phyloP scores from a whole-genome alignment of 2,888 invertebrate species.

The Ormia ochracea region DNA sequence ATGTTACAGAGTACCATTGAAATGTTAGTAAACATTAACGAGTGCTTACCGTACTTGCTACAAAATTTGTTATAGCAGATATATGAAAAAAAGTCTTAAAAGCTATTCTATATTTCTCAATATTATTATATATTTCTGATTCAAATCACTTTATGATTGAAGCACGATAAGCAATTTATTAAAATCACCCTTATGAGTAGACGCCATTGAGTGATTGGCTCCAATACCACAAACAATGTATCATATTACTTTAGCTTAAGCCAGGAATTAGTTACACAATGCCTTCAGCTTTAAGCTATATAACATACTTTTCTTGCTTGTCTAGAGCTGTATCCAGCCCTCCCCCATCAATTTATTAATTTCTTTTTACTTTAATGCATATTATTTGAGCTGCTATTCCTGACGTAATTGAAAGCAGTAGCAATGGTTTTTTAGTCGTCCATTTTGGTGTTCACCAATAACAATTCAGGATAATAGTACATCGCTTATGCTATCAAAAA shows the following conservation, averaged over 20 bases:
- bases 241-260: conserved; percentile 46
- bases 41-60: too few relatives aligned
- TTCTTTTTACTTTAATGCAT: conserved; percentile 11
- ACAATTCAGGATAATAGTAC: conserved; percentile 60
- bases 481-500: conserved; percentile 65
- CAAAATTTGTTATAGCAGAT: too few relatives aligned
- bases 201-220: too few relatives aligned
- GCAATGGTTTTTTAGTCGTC: conserved; percentile 6
- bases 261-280: conserved; percentile 42
- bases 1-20: too few relatives aligned
- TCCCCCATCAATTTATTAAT: conserved; percentile 2
- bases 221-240: conserved; percentile 6
- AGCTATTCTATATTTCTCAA: too few relatives aligned
- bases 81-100: neutral
- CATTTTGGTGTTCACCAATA: conserved; percentile 44
- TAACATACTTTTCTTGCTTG: neutral
- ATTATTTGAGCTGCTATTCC: conserved; percentile 3
- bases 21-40: too few relatives aligned
- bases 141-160: conserved; percentile 25
- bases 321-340: neutral
- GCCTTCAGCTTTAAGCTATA: conserved; percentile 40
- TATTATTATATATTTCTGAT: neutral
- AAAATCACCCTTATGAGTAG: conserved; percentile 55
- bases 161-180: conserved; percentile 51
- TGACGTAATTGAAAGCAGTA: neutral